Evolutionary conservation across 1,140 invertebrate species (phyloP).

Genomic region (Tetramorium alpestre): DNA sequence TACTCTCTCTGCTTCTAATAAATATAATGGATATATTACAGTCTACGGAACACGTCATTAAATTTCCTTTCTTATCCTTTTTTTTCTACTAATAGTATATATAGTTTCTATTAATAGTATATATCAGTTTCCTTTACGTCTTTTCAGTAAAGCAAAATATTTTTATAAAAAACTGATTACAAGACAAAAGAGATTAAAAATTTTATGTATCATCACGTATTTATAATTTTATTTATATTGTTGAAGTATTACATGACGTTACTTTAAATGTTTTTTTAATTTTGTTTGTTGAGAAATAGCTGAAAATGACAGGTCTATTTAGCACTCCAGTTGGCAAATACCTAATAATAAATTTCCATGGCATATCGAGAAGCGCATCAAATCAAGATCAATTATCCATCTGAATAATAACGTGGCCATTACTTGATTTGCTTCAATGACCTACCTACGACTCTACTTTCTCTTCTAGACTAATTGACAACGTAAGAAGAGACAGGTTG

Average conservation of each 20-base stretch:
- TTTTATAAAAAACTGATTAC: not conserved
- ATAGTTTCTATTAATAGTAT: not conserved
- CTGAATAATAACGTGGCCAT: constrained; percentile 15
- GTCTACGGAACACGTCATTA: not conserved
- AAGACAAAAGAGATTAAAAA: not conserved
- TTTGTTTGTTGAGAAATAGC: not conserved
- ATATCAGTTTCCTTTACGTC: not conserved
- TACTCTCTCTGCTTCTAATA: not conserved
- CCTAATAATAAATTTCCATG: not conserved
- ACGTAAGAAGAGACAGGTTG: constrained; percentile 24
- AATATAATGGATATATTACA: constrained; percentile 4
- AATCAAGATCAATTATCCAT: constrained; percentile 39
- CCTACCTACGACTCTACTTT: constrained; percentile 41
- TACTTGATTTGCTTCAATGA: constrained; percentile 47
- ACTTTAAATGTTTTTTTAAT: not conserved
- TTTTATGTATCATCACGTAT: not conserved
- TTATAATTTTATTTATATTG: not conserved
- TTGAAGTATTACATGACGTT: not conserved
- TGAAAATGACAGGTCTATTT: not conserved
- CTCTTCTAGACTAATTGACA: constrained; percentile 23
- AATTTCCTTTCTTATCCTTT: constrained; percentile 36
- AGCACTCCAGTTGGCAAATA: not conserved
- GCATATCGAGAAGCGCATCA: not conserved
- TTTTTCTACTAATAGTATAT: not conserved
- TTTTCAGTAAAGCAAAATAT: not conserved